phyloP scores from a whole-genome alignment of 1,140 invertebrate genomes.

The Cheumatopsyche charites region DNA sequence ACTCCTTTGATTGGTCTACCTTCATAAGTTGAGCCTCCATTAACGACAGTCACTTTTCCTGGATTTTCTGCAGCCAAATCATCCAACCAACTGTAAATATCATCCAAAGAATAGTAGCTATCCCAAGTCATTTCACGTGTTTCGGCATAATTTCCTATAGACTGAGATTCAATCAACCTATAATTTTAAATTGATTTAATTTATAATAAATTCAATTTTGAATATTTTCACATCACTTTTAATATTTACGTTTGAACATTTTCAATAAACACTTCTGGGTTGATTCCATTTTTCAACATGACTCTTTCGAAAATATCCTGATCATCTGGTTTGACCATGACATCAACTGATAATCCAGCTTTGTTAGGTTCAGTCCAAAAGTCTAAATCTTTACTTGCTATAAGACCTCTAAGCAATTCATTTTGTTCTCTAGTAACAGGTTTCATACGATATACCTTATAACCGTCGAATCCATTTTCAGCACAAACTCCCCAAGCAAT shows the following conservation, averaged over 20 bases:
- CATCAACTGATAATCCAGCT: constrained; percentile 48
- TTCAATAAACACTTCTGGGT: constrained; percentile 50
- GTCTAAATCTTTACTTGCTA: constrained; percentile 33
- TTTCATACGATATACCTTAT: constrained; percentile 38
- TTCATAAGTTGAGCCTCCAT: constrained; percentile 65
- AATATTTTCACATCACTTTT: neutral
- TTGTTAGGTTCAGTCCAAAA: constrained; percentile 42
- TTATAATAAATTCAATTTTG: neutral
- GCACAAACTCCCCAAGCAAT: neutral
- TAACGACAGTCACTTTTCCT: constrained; percentile 57
- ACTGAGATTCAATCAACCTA: constrained; percentile 36
- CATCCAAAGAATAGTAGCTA: constrained; percentile 55
- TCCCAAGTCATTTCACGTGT: constrained; percentile 55
- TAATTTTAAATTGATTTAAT: constrained; percentile 41
- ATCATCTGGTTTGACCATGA: constrained; percentile 53
- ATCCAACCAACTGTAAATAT: constrained; percentile 60
- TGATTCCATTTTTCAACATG: constrained; percentile 42
- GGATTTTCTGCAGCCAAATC: constrained; percentile 53
- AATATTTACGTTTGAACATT: constrained; percentile 52
- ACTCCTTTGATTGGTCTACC: constrained; percentile 68
- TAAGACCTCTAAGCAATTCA: constrained; percentile 14
- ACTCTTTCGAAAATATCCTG: constrained; percentile 49
- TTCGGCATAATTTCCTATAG: constrained; percentile 3
- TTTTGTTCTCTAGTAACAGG: constrained; percentile 36
- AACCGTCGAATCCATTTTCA: constrained; percentile 29